Conservation (phyloP, 2,797 vertebrate genomes). For the Sternarchorhynchus goeldii region DNA sequence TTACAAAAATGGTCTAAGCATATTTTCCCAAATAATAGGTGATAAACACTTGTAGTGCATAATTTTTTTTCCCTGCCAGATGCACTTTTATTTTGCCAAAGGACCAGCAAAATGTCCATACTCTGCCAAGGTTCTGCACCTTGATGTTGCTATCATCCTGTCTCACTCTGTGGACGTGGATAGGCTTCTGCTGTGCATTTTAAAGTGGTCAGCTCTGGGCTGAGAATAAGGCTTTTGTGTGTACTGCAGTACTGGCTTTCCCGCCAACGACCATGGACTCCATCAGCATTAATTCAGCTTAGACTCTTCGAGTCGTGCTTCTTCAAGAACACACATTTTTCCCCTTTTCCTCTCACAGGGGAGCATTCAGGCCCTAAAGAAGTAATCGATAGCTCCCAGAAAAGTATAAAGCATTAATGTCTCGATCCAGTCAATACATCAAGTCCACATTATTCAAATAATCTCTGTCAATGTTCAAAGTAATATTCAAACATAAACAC, state of each 20-base stretch:
- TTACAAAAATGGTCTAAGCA: not conserved
- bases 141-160: slow-evolving; percentile 15
- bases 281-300: slow-evolving; percentile 44
- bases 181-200: slow-evolving; percentile 27
- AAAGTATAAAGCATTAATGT: slow-evolving; percentile 44
- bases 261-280: slow-evolving; percentile 20
- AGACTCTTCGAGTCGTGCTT: slow-evolving; percentile 23
- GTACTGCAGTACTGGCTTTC: slow-evolving; percentile 14
- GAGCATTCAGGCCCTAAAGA: slow-evolving; percentile 33
- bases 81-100: slow-evolving; percentile 14
- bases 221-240: slow-evolving; percentile 19
- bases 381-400: slow-evolving; percentile 47
- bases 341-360: slow-evolving; percentile 18
- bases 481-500: not conserved
- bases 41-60: slow-evolving; percentile 9
- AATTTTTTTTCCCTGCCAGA: slow-evolving; percentile 8
- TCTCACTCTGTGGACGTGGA: slow-evolving; percentile 3
- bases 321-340: slow-evolving; percentile 44
- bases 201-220: slow-evolving; percentile 10
- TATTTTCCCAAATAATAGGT: not conserved
- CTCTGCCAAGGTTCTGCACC: slow-evolving; percentile 3
- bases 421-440: slow-evolving; percentile 17
- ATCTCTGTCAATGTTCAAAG: slow-evolving; percentile 19
- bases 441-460: slow-evolving; percentile 7
- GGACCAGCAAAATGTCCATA: slow-evolving; percentile 2